These are phyloP conservation scores for Sebastolobus altivelis DNA, from an alignment of 2,797 vertebrate genomes.

Conservation along the genomic window DNA sequence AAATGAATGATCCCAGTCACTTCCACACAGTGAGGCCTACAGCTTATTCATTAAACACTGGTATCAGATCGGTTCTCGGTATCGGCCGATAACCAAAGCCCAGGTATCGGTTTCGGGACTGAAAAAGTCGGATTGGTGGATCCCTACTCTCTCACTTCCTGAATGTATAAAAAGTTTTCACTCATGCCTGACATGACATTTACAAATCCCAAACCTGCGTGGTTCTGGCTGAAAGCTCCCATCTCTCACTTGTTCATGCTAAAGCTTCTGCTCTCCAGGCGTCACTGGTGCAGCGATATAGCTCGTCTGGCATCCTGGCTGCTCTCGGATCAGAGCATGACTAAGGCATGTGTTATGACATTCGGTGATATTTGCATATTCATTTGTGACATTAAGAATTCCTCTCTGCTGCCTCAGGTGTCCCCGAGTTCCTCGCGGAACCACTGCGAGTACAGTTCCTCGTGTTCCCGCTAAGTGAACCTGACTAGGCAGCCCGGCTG, in stretches of 20 bases:
- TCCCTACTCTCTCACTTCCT: background rate
- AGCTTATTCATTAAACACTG: no score
- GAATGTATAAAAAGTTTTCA: background rate
- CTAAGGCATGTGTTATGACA: slow-evolving; percentile 79
- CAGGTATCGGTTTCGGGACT: no score
- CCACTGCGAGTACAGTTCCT: slow-evolving; percentile 43
- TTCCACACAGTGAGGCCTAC: no score
- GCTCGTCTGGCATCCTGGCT: slow-evolving; percentile 47
- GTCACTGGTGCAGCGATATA: slow-evolving; percentile 41
- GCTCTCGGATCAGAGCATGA: slow-evolving; percentile 68
- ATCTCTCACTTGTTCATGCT: slow-evolving; percentile 38
- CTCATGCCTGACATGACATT: background rate
- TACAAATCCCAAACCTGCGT: slow-evolving; percentile 10
- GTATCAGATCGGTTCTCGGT: no score
- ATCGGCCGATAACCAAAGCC: no score
- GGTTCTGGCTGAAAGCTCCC: slow-evolving; percentile 49
- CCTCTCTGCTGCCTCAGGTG: slow-evolving; percentile 68
- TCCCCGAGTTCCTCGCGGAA: slow-evolving; percentile 39
- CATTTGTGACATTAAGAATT: slow-evolving; percentile 80
- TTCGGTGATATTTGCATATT: slow-evolving; percentile 81
- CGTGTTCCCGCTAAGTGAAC: slow-evolving; percentile 64
- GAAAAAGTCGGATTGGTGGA: background rate
- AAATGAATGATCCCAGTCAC: no score
- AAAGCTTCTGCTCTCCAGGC: slow-evolving; percentile 46
- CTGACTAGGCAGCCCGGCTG: slow-evolving; percentile 59